Percentiles rank a stretch among this genome's conserved stretches.
phyloP scores from a whole-genome alignment of 2,797 vertebrate genomes.

The Falco berigora region DNA sequence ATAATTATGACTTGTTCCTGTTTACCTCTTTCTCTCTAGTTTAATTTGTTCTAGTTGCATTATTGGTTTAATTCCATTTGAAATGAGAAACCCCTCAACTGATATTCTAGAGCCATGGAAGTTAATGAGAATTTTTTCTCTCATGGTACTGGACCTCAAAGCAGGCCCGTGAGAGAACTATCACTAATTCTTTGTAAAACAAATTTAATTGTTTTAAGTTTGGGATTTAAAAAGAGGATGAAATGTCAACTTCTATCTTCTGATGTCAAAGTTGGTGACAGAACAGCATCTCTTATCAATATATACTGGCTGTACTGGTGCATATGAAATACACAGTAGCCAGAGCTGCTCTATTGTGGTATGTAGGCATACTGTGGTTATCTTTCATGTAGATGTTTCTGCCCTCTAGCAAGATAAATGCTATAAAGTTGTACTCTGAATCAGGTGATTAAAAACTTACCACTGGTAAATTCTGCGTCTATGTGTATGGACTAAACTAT shows the following conservation, averaged over 20 bases:
- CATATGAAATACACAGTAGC: background rate
- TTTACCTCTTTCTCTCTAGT: background rate
- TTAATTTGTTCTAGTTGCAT: background rate
- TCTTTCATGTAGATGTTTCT: background rate
- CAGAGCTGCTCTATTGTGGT: background rate
- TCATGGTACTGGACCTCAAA: background rate
- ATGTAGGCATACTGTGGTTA: background rate
- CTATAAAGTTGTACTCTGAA: background rate
- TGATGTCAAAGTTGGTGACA: background rate
- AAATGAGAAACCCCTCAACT: background rate
- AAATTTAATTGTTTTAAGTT: background rate
- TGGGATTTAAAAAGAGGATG: too few species aligned
- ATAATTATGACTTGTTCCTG: background rate
- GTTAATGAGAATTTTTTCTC: background rate
- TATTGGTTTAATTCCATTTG: background rate
- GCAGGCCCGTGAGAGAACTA: background rate
- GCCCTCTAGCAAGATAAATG: background rate
- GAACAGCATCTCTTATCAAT: background rate
- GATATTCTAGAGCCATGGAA: background rate
- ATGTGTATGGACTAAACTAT: accelerated
- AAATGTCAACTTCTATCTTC: background rate
- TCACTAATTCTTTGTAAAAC: background rate
- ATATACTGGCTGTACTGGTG: background rate
- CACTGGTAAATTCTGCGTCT: background rate
- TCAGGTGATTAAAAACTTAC: background rate